Evolutionary conservation across 2,888 invertebrate genomes (phyloP), one percentile per base, ranked within the genome.

Genomic region (Bhutanitis thaidina): DNA sequence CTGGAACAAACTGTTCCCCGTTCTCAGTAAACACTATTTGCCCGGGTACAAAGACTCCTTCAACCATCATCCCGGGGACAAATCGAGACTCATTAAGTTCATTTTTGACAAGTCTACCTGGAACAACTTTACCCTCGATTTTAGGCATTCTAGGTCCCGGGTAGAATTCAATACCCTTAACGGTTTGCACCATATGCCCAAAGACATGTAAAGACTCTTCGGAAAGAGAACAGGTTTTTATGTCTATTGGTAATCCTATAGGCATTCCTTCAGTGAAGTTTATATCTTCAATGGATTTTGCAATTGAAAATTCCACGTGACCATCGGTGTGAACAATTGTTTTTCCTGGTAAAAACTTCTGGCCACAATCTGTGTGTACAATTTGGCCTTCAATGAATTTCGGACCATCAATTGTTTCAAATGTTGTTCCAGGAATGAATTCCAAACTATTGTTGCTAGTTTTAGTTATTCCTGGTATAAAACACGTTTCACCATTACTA

Each of bases 1-100:
- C 94, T 0, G 93, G 93, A 3, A 94, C 92, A 65, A 94, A 94
- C 59, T 93, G 93, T 60, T 93, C 93, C 4, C 93, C 93, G 53
- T 91, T 91, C 66, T 93, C 93, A 5, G 93, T 93, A 61, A 90
- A 91, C 0, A 94, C 93, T 55, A 92, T 91, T 80, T 94, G 93
- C 2, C 94, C 94, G 0, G 93, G 93, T 12, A 93, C 89, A 64
- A 94, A 94, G 49, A 92, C 90, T 36, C 92, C 92, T 63, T 93
- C 92, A 0, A 92, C 91, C 90, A 93, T 92, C 65, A 91, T 91
- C 46, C 94, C 93, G 0, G 94, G 93, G 9, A 94, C 92, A 74
- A 94, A 94, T 52, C 92, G 86, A 13, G 93, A 91, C 55, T 92
- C 91, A 53, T 91, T 92, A 37, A 82, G 80, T 53, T 91, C 92